Base-by-base conservation (phyloP, 2,797 vertebrate species). In the Remorina albescens region DNA sequence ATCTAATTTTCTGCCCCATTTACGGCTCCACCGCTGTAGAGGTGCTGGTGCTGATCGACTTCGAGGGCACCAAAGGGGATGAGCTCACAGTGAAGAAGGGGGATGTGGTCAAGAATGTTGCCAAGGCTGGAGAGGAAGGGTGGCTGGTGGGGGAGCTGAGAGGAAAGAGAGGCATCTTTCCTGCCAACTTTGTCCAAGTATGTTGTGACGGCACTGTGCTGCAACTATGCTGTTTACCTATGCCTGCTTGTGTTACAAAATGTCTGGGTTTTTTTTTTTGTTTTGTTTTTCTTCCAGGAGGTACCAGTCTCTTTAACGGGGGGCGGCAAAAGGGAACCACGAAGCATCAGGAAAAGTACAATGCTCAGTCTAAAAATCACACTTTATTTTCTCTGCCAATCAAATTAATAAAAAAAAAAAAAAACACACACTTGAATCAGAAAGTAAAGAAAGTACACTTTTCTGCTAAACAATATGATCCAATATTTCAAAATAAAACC, bases 11-110 rank as follows among this genome's bases (percentile, higher is more conserved):
- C 76, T 86, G 84, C 82, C 83, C 81, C 47, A 84, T 83, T 91
- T 91, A 25, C 47, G 50, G 41, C 21, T 63, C 21, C 15, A 5
- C 23, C 15, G 4, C 67, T 67, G 71, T 53, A 95, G 96, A 97
- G 93, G 94, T 96, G 80, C 90, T 97, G 86, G 96, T 95, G 71
- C 91, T 97, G 79, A 67, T 95, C 2, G 93, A 94, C 88, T 97
- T 96, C 64, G 87, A 93, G 55, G 94, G 94, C 58, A 94, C 87
- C 62, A 83, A 89, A 80, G 81, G 51, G 2, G 95, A 95, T 34
- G 96, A 98, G 91, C 51, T 97, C 74, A 93, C 83, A 6, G 74
- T 97, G 64, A 88, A 39, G 15, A 88, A 76, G 0, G 96, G 96
- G 3, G 96, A 97, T 63, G 85, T 97, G 76, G 86, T 97, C 68